A percentile compares a stretch with the other conserved stretches of the same genome.
phyloP scores from a whole-genome alignment of 1,140 invertebrate species.

The Aphelinus certus region DNA sequence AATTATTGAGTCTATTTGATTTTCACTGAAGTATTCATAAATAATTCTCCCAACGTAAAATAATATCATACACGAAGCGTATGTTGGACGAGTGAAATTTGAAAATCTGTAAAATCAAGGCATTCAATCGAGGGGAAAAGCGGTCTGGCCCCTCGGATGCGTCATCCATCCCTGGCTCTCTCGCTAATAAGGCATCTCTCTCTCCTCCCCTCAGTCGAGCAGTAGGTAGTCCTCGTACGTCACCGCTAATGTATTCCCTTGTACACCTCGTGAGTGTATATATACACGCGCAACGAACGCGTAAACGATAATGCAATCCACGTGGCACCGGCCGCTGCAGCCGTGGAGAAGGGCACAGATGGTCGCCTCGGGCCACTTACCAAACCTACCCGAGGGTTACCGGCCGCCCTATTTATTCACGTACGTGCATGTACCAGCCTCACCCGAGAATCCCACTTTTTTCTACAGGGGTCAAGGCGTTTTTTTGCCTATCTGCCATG shows the following conservation, averaged over 20 bases:
- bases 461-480: not conserved
- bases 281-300: slow-evolving; percentile 33
- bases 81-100: no score
- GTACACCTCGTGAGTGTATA: no score
- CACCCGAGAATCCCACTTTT: no score
- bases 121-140: no score
- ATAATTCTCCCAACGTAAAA: no score
- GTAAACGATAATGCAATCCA: slow-evolving; percentile 62
- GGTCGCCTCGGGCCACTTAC: slow-evolving; percentile 64
- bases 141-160: no score
- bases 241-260: slow-evolving; percentile 57
- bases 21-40: no score
- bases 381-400: slow-evolving; percentile 44
- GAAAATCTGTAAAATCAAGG: no score
- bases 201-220: not conserved
- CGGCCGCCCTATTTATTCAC: no score
- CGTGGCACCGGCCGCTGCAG: slow-evolving; percentile 49
- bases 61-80: no score
- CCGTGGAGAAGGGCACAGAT: slow-evolving; percentile 60
- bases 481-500: not conserved
- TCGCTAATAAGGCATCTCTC: slow-evolving; percentile 31
- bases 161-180: not conserved
- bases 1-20: no score
- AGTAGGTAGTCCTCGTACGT: slow-evolving; percentile 30
- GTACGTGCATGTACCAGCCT: no score